Evolutionary conservation across 1,140 invertebrate genomes (phyloP).

Genomic region (Scaptodrosophila lebanonensis): DNA sequence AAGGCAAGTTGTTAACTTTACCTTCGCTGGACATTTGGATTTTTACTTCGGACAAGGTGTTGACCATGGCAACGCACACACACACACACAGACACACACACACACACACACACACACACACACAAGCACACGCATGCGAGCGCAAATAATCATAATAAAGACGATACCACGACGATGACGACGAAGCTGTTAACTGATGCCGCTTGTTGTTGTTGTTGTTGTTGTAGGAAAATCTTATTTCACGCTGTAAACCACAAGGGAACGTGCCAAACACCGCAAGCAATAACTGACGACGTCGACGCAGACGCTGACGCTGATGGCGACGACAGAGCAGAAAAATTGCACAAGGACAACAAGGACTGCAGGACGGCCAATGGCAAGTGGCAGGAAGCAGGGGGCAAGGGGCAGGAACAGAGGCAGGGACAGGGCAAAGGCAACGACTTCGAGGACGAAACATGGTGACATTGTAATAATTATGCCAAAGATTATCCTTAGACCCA

Average conservation of each 20-base stretch:
- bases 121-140: conserved; percentile 63
- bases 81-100: too few species aligned
- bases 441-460: conserved; percentile 57
- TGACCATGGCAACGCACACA: conserved; percentile 57
- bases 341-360: conserved; percentile 23
- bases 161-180: conserved; percentile 23
- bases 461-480: conserved; percentile 75
- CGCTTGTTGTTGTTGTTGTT: background rate
- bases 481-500: conserved; percentile 70
- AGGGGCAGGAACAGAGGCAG: background rate
- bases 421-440: conserved; percentile 13
- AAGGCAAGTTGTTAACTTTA: background rate
- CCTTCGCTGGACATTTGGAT: conserved; percentile 11
- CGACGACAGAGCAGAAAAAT: conserved; percentile 59
- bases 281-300: conserved; percentile 49
- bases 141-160: conserved; percentile 73
- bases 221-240: conserved; percentile 68
- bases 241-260: conserved; percentile 72
- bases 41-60: conserved; percentile 19
- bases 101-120: too few species aligned
- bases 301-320: conserved; percentile 34
- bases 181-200: background rate
- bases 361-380: conserved; percentile 1
- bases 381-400: background rate
- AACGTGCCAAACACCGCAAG: conserved; percentile 71